Evolutionary conservation across 2,797 vertebrate species (phyloP).

Genomic region (Otolemur crassicaudatus): DNA sequence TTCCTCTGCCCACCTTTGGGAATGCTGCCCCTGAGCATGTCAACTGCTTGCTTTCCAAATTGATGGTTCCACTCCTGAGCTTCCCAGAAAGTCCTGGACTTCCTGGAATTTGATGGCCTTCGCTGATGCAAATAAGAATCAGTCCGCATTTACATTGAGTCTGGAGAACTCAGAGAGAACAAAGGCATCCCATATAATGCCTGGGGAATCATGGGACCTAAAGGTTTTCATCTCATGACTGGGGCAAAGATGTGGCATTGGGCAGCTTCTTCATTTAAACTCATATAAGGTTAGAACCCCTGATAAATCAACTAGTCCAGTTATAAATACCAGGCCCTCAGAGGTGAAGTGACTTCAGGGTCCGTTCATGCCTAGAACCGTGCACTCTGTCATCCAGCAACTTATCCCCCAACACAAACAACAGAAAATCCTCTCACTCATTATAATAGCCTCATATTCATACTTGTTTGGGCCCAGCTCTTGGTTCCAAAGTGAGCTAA

Average conservation of each 20-base stretch:
- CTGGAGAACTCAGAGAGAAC: neutral
- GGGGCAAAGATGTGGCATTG: slow-evolving; percentile 16
- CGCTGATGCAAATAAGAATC: slow-evolving; percentile 45
- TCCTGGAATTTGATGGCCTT: slow-evolving; percentile 54
- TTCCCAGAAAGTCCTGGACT: slow-evolving; percentile 24
- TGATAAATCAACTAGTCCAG: neutral
- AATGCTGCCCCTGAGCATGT: neutral
- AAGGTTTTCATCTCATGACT: neutral
- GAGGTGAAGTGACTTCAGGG: neutral
- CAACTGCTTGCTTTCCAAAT: slow-evolving; percentile 52
- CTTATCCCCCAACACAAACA: neutral
- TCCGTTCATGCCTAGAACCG: neutral
- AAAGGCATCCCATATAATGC: neutral
- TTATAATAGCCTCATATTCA: neutral
- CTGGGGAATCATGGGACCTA: neutral
- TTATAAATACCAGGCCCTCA: neutral
- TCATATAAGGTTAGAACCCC: neutral
- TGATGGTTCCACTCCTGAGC: neutral
- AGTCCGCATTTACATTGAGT: slow-evolving; percentile 32
- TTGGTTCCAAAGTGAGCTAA: neutral
- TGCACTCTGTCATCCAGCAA: neutral
- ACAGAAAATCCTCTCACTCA: neutral
- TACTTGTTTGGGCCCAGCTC: neutral
- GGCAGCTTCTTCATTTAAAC: neutral
- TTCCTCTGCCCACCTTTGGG: neutral